Conservation (phyloP, 2,888 invertebrate genomes). For the Parnassius mnemosyne region DNA sequence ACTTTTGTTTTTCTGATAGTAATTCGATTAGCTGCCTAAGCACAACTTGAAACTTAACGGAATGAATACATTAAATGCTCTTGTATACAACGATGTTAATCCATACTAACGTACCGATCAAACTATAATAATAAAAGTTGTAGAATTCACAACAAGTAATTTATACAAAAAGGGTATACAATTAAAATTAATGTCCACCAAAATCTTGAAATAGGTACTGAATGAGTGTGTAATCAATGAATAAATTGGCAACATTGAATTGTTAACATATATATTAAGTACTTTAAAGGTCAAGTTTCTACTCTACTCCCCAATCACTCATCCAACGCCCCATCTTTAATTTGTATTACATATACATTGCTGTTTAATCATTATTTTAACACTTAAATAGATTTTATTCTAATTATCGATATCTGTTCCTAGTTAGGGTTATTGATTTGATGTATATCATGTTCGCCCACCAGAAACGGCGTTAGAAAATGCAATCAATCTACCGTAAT, state of each 20-base stretch:
- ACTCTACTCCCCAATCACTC: not conserved
- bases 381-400: slow-evolving; percentile 14
- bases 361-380: slow-evolving; percentile 14
- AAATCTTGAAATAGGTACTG: too few species aligned
- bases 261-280: slow-evolving; percentile 7
- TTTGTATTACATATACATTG: slow-evolving; percentile 7
- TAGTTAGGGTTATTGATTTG: not conserved
- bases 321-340: not conserved
- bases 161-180: too few species aligned
- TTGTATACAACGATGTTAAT: not conserved
- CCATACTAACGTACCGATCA: too few species aligned
- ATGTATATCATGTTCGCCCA: not conserved
- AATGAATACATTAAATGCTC: slow-evolving; percentile 13
- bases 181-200: too few species aligned
- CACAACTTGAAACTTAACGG: slow-evolving; percentile 10
- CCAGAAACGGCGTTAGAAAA: not conserved
- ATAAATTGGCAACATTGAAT: not conserved
- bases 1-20: not conserved
- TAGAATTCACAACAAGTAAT: too few species aligned
- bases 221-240: too few species aligned
- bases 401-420: slow-evolving; percentile 9
- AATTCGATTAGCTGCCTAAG: slow-evolving; percentile 11
- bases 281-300: not conserved
- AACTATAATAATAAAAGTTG: too few species aligned
- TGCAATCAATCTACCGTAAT: not conserved